Conservation (phyloP, 1,140 invertebrate species). For the Bicyclus anynana region DNA sequence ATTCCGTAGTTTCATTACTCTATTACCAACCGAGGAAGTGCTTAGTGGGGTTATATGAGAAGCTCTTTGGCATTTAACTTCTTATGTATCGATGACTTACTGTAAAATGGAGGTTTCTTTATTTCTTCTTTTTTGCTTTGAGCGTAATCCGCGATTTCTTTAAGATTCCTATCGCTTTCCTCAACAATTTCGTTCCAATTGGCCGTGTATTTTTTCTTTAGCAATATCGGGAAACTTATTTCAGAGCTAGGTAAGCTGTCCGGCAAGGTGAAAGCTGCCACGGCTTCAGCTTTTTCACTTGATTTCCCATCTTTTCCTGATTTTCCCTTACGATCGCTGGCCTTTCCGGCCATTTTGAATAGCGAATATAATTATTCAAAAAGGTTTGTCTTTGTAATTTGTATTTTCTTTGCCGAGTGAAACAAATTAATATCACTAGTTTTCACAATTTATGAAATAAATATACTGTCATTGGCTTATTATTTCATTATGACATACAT, state of each 20-base stretch:
- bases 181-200: constrained; percentile 54
- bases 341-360: constrained; percentile 46
- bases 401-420: too few species aligned
- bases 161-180: constrained; percentile 41
- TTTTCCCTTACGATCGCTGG: constrained; percentile 52
- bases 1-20: too few species aligned
- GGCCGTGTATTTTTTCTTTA: constrained; percentile 34
- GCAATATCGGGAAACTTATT: constrained; percentile 51
- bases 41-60: too few species aligned
- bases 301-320: constrained; percentile 41
- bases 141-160: constrained; percentile 46
- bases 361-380: not conserved
- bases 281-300: constrained; percentile 29
- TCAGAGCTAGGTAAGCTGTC: constrained; percentile 59
- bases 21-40: too few species aligned
- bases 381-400: too few species aligned
- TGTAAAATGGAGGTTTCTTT: constrained; percentile 45
- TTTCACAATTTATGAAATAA: too few species aligned
- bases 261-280: constrained; percentile 49
- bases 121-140: constrained; percentile 39
- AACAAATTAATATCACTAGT: too few species aligned
- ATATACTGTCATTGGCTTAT: too few species aligned
- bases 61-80: too few species aligned
- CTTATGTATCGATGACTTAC: constrained; percentile 44
- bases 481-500: too few species aligned